These are phyloP conservation scores for Drosophila longiperda DNA, from an alignment of 2,888 invertebrate genomes.

Conservation along the genomic window DNA sequence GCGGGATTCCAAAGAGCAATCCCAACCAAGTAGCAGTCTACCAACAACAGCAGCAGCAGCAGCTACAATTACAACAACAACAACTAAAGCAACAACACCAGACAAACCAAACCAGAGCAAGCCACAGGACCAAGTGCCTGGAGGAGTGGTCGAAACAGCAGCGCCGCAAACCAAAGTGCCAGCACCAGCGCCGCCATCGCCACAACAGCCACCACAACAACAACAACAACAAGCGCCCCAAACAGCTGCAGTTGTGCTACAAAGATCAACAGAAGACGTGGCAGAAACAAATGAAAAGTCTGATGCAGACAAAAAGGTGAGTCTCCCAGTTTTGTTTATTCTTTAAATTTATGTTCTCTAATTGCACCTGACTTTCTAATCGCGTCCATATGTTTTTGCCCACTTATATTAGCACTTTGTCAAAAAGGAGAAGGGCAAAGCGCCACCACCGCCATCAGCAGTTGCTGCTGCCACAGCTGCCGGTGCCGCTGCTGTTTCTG, in stretches of 20 bases:
- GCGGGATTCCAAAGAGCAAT: slow-evolving; percentile 84
- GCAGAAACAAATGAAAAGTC: slow-evolving; percentile 61
- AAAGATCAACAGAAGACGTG: slow-evolving; percentile 73
- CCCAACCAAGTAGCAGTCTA: slow-evolving; percentile 80
- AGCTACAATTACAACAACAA: slow-evolving; percentile 17
- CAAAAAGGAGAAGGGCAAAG: slow-evolving; percentile 93
- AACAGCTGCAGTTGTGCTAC: slow-evolving; percentile 60
- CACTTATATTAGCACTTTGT: slow-evolving; percentile 84
- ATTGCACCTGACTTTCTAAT: background rate
- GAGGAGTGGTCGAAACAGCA: slow-evolving; percentile 48
- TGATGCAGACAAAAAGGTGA: slow-evolving; percentile 84
- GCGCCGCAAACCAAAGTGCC: slow-evolving; percentile 72
- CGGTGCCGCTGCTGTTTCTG: slow-evolving; percentile 87
- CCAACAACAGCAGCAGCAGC: slow-evolving; percentile 63
- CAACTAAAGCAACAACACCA: slow-evolving; percentile 68
- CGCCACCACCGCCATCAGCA: slow-evolving; percentile 87
- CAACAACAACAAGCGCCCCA: slow-evolving; percentile 42
- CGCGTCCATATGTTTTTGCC: slow-evolving; percentile 3
- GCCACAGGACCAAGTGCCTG: slow-evolving; percentile 52
- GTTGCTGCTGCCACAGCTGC: slow-evolving; percentile 31
- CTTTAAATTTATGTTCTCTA: background rate
- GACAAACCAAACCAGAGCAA: slow-evolving; percentile 72
- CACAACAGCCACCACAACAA: slow-evolving; percentile 57
- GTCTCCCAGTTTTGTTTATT: background rate
- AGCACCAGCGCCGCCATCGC: slow-evolving; percentile 66